Evolutionary conservation across 1,140 invertebrate species (phyloP), one percentile per base, ranked within the genome.

Genomic region (Drosophila erecta): DNA sequence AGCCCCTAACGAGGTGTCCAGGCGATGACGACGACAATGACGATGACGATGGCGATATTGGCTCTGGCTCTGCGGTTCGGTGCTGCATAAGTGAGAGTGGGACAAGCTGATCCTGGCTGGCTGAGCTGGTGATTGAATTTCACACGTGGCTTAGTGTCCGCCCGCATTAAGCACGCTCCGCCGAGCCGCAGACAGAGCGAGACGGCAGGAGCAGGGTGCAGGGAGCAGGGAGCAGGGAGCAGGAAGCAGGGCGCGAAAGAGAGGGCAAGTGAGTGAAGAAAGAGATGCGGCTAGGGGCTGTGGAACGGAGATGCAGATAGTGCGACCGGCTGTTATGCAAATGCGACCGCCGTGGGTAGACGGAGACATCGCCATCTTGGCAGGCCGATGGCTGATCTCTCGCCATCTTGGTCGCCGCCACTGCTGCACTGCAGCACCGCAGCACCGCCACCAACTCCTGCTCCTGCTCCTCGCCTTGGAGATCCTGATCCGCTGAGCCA

Each of bases 111-210:
- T 41, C 30, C 54, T 54, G 12, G 27, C 47, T 2, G 40, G 24
- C 37, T 38, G 67, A 51, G 57, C 22, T 58, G 60, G 58, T 64
- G 89, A 90, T 90, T 90, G 76, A 89, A 85, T 90, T 90, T 90
- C 89, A 90, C 83, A 90, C 89, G 83, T 90, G 89, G 89, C 80
- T 85, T 81, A 85, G 81, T 90, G 89, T 91, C 74, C 89, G 80
- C 89, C 89, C 84, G 84, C 83, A 90, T 90, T 91, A 90, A 81
- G 78, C 77, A 73, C 89, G 75, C 77, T 84, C 73, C 83, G 81
- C 24, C 62, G 74, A 12, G 35, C 44, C 37, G 4, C 41, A 62
- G 35, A 40, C 40, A 54, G 33, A 15, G 30, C 8, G 15, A 14
- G 37, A 61, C 3, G 30, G 54, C 24, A 11, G 55, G 22, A 47